Conservation (phyloP, 1,140 invertebrate species). For the Drosophila albomicans region DNA sequence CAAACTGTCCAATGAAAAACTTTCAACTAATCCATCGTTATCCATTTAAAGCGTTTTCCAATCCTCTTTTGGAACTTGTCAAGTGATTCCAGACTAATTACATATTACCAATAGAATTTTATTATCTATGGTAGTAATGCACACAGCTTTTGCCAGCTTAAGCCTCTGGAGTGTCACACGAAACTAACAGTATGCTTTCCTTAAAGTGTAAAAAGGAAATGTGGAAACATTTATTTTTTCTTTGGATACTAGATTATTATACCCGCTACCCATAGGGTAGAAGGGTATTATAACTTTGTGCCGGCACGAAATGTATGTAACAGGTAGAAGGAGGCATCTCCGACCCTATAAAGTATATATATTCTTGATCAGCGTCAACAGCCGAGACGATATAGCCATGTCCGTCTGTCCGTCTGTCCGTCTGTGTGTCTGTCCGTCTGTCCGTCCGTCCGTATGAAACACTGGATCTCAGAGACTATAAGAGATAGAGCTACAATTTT, state of each 20-base stretch:
- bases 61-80: conserved; percentile 1
- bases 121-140: conserved; percentile 22
- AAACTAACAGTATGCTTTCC: conserved; percentile 56
- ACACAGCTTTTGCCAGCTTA: conserved; percentile 46
- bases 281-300: no score
- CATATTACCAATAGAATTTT: conserved; percentile 1
- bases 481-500: no score
- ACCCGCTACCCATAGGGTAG: no score
- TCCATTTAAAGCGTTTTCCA: conserved; percentile 53
- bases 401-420: no score
- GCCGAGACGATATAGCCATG: no score
- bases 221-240: conserved; percentile 49
- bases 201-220: conserved; percentile 51
- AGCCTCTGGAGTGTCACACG: conserved; percentile 22
- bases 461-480: no score
- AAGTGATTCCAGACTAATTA: conserved; percentile 70
- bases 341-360: no score
- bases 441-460: no score
- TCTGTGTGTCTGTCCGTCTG: no score
- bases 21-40: conserved; percentile 61
- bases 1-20: conserved; percentile 35
- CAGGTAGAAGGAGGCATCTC: no score
- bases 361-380: no score
- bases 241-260: background rate
- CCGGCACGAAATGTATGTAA: no score